Evolutionary conservation across 2,113 vertebrate genomes (phyloP).

Genomic region (Halichoerus grypus): DNA sequence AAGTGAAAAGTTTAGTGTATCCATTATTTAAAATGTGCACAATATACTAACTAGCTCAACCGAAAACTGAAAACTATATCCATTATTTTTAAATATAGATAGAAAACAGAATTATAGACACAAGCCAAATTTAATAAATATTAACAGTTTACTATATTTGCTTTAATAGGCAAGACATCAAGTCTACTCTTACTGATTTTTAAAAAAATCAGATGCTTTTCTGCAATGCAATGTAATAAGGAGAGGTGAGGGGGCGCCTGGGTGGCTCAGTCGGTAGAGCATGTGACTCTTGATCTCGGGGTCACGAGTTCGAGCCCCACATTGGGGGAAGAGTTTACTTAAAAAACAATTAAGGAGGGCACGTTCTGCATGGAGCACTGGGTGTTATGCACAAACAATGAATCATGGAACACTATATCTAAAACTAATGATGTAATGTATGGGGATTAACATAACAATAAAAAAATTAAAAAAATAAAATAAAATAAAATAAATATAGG

Average conservation of each 20-base stretch:
- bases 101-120: background rate
- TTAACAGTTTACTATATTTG: background rate
- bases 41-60: background rate
- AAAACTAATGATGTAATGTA: no score
- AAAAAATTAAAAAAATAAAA: no score
- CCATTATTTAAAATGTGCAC: background rate
- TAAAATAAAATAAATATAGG: no score
- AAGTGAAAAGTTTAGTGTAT: background rate
- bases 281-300: background rate
- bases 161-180: background rate
- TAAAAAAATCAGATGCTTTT: background rate
- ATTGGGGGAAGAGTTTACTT: background rate
- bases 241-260: background rate
- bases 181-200: background rate
- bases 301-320: background rate
- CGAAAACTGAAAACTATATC: background rate
- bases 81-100: background rate
- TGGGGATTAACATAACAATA: no score
- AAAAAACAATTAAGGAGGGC: background rate
- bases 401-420: no score
- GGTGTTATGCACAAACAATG: no score
- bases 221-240: background rate
- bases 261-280: background rate
- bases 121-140: background rate
- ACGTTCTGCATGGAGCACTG: no score